Percentiles rank a stretch among this genome's conserved stretches.
phyloP scores from a whole-genome alignment of 2,113 vertebrate genomes.

The Anser cygnoides region DNA sequence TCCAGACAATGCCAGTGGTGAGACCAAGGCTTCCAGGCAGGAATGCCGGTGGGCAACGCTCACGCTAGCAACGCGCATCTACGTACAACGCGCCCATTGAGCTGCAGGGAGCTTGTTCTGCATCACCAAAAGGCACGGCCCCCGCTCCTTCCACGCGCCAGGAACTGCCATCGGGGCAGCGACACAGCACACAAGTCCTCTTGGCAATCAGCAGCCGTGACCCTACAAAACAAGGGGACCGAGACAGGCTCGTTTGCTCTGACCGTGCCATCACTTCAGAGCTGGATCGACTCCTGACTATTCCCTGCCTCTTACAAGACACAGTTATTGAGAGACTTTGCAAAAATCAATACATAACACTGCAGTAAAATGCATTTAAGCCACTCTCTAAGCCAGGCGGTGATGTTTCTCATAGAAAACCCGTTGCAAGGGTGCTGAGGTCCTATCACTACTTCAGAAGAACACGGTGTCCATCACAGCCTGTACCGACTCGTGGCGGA shows the following conservation, averaged over 20 bases:
- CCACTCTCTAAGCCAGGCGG: neutral
- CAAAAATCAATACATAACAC: neutral
- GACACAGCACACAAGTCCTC: neutral
- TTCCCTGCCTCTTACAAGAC: neutral
- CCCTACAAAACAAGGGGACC: neutral
- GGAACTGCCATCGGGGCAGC: no score
- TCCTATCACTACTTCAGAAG: neutral
- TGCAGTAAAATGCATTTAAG: neutral
- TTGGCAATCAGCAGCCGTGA: neutral
- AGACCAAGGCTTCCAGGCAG: neutral
- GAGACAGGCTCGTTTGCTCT: neutral
- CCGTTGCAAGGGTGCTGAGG: neutral
- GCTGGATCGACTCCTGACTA: neutral
- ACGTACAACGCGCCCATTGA: accelerated
- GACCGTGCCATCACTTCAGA: neutral
- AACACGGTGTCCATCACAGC: accelerated
- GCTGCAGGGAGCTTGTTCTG: accelerated
- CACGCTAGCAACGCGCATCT: accelerated
- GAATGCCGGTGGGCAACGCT: neutral
- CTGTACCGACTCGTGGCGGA: accelerated
- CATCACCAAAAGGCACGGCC: neutral
- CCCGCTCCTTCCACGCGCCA: neutral
- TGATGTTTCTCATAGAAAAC: neutral
- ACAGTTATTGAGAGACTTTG: neutral
- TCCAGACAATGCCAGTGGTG: neutral